Base-by-base conservation (phyloP, 2,113 vertebrate species). In the Trinectes maculatus region DNA sequence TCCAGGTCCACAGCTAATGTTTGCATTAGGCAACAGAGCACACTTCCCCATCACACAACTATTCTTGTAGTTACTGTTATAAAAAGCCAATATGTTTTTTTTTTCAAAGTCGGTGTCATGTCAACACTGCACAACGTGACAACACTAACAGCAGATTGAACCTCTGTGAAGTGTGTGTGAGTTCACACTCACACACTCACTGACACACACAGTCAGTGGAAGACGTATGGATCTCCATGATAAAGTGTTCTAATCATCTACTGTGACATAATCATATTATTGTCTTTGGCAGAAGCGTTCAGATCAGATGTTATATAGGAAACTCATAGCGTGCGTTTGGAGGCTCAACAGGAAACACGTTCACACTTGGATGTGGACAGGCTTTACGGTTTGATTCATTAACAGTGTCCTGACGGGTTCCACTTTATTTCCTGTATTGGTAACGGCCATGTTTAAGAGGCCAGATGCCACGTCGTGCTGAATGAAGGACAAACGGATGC, bases 401-500 rank as follows among this genome's bases (percentile, higher is more conserved):
- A 46, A 37, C n/a, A 19, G 3, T 48, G 51, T 34, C 40, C 40
- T 1, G 54, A 16, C 66, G 5, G 29, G 9, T 58, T 40, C 0
- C 3, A n/a, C n/a, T 39, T 63, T 24, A 51, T 60, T 47, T 46
- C 59, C 42, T 46, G 9, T 21, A 12, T 22, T 71, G 40, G 1
- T 15, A 16, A 11, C 2, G 15, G 16, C 24, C 1, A 3, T 18
- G 19, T 55, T 54, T 12, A 26, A 39, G 60, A 53, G 60, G 49
- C 65, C 66, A 42, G 62, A 75, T 75, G 39, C 59, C 64, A 74
- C 81, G 60, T 46, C 65, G 10, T 34, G 16, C 54, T 56, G 61
- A 71, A 66, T 31, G 56, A 76, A 28, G 54, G 76, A 71, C 66
- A 69, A 60, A 65, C 51, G 7, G 12, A 49, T 47, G 40, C n/a